Percentiles rank a stretch among this genome's conserved stretches.
phyloP scores from a whole-genome alignment of 2,797 vertebrate species.

The Aeoliscus strigatus region DNA sequence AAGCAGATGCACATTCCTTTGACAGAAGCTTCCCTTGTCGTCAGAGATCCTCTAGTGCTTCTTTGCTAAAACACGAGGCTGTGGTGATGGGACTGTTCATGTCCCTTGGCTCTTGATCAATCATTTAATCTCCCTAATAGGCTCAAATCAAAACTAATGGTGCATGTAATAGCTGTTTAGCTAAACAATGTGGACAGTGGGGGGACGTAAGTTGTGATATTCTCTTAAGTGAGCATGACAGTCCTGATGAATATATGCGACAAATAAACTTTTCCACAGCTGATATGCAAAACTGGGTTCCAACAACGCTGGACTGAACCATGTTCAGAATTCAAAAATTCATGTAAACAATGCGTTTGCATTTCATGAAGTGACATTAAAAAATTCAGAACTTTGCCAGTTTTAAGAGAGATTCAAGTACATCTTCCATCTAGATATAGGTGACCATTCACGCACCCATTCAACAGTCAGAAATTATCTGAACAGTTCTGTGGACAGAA shows the following conservation, averaged over 20 bases:
- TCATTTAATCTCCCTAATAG: conserved; percentile 69
- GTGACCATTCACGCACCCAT: no score
- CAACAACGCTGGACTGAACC: no score
- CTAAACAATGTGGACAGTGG: conserved; percentile 65
- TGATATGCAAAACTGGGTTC: conserved; percentile 41
- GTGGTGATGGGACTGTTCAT: conserved; percentile 28
- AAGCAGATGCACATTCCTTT: conserved; percentile 24
- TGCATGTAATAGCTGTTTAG: conserved; percentile 62
- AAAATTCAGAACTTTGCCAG: no score
- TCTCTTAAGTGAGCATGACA: conserved; percentile 54
- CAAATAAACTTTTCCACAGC: conserved; percentile 60
- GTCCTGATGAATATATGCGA: conserved; percentile 43
- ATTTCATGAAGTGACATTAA: no score
- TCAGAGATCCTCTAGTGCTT: conserved; percentile 33
- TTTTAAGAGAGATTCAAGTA: no score
- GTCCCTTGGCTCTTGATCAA: conserved; percentile 59
- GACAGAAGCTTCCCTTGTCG: conserved; percentile 34
- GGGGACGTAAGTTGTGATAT: conserved; percentile 43
- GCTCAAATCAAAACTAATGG: conserved; percentile 64
- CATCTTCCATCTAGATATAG: no score
- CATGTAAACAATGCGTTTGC: no score
- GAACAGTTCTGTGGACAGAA: no score
- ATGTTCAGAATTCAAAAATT: no score
- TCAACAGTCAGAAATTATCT: no score
- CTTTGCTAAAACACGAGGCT: conserved; percentile 22